Base-by-base conservation (phyloP, 2,113 vertebrate species). In the Turnix velox region DNA sequence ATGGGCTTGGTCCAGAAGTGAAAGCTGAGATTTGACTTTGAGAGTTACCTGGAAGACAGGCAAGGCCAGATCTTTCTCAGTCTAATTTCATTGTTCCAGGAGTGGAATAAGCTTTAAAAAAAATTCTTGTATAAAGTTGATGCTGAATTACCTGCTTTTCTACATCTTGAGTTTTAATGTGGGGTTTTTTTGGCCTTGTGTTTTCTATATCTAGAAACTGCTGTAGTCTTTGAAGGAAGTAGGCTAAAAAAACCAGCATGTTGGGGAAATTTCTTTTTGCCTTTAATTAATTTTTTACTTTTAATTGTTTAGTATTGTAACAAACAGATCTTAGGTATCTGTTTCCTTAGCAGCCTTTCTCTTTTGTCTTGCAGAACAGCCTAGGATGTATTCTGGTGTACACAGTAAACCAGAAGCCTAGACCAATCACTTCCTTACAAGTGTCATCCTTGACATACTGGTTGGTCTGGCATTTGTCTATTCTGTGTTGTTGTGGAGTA, bases 351-450 rank as follows among this genome's bases (percentile, higher is more conserved):
- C 18, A 87, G 12, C 16, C 25, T 7, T 46, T 84, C 40, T 83
- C 12, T 81, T 78, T 46, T 71, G 43, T 63, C 9, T 23, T 14
- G 5, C 18, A 40, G 39, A 87, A 12, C 37, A 69, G 42, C 14
- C 33, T 69, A 31, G 27, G 40, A 19, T 71, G 48, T 49, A 25
- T 62, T 24, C 68, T 91, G 33, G 19, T 2, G 1, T 19, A 42
- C 16, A 5, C 6, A 14, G 22, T 33, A 58, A 28, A 66, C 10
- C 22, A 19, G 28, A 24, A 76, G 30, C 24, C 30, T 75, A 77
- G 45, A 37, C 45, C 12, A 63, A 18, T 78, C 0, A 0, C 22
- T 77, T 68, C 4, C 3, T 27, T 9, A 2, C 18, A 7, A 58
- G 6, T 68, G 33, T 54, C 31, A 85, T 5, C 67, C 31, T n/a